phyloP scores from a whole-genome alignment of 1,140 invertebrate species.

The Eumeta japonica region DNA sequence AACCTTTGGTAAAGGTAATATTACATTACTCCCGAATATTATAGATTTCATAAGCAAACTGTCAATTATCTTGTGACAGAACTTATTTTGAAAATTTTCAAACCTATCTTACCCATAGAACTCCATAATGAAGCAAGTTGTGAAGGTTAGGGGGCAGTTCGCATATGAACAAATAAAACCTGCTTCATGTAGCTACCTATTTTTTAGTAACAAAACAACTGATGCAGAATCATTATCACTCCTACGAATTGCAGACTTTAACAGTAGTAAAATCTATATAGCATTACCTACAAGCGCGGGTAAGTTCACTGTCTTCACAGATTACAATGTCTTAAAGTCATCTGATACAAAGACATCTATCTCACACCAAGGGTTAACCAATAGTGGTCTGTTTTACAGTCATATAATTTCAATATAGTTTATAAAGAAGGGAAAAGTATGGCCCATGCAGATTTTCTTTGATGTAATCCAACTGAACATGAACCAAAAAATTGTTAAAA shows the following conservation, averaged over 20 bases:
- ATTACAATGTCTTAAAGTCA: conserved; percentile 25
- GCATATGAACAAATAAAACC: conserved; percentile 30
- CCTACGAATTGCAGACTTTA: conserved; percentile 40
- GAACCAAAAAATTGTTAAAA: no score
- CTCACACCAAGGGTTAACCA: conserved; percentile 24
- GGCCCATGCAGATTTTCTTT: conserved; percentile 9
- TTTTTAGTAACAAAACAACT: conserved; percentile 37
- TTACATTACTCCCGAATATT: conserved; percentile 10
- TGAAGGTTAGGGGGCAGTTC: conserved; percentile 22
- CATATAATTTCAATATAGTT: conserved; percentile 23
- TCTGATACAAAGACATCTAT: conserved; percentile 29
- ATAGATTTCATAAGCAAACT: conserved; percentile 8
- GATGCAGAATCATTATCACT: conserved; percentile 27
- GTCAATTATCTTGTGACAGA: conserved; percentile 11
- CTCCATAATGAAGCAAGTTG: conserved; percentile 32
- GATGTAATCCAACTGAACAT: no score
- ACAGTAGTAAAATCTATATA: conserved; percentile 31
- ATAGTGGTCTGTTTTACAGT: conserved; percentile 33
- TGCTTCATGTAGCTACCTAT: conserved; percentile 46
- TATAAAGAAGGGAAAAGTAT: conserved; percentile 13
- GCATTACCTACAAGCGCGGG: conserved; percentile 23
- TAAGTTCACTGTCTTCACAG: conserved; percentile 24
- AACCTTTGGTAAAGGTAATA: conserved; percentile 7
- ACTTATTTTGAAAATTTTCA: conserved; percentile 31
- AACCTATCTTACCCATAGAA: conserved; percentile 21